phyloP scores from a whole-genome alignment of 2,888 invertebrate genomes.

The Prosapia bicincta region DNA sequence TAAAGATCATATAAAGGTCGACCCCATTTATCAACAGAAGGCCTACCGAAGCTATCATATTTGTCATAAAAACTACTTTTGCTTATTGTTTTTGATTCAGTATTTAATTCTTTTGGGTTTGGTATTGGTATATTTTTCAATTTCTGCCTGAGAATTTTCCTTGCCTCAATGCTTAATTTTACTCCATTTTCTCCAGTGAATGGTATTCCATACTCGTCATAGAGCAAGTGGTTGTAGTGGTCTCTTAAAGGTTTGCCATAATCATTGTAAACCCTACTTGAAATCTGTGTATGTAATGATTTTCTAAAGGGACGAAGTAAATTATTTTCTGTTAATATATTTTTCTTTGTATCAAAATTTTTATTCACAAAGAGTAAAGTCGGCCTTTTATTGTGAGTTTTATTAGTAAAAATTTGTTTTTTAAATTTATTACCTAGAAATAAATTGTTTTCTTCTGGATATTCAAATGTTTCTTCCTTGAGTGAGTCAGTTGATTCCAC shows the following conservation, averaged over 20 bases:
- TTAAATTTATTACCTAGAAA: not conserved
- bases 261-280: constrained; percentile 7
- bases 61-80: not conserved
- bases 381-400: not conserved
- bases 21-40: constrained; percentile 31
- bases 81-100: not conserved
- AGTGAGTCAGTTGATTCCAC: not conserved
- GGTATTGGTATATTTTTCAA: constrained; percentile 13
- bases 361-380: not conserved
- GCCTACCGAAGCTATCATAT: constrained; percentile 8
- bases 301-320: not conserved
- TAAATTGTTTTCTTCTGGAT: not conserved
- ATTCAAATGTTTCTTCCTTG: not conserved
- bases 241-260: constrained; percentile 17
- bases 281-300: not conserved
- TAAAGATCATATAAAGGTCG: constrained; percentile 32
- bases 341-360: not conserved
- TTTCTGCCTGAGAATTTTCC: constrained; percentile 6
- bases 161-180: constrained; percentile 2
- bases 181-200: constrained; percentile 13
- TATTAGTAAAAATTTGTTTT: not conserved
- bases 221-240: not conserved
- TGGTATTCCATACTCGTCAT: constrained; percentile 19
- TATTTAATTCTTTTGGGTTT: not conserved
- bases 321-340: not conserved